Base-by-base conservation (phyloP, 2,888 invertebrate species). In the Apoderus coryli region DNA sequence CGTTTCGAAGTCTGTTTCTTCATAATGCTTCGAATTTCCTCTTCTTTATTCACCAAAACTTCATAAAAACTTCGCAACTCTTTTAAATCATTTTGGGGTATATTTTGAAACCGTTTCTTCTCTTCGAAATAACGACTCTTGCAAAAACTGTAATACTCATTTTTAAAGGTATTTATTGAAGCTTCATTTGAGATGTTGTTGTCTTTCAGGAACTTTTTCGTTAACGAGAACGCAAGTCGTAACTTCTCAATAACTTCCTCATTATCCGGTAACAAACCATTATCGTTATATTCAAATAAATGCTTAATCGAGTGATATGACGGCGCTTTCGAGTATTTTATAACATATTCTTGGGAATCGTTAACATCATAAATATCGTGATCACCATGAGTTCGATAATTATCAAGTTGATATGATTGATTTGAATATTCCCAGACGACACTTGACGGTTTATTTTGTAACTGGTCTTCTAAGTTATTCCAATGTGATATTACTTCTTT, bases 41-140 rank as follows among this genome's bases (percentile, higher is more conserved):
- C n/a, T 19, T 19, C 19, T 6, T n/a, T 6, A 19, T 19, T 6
- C 19, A 19, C n/a, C 19, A 19, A n/a, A 7, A 19, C n/a, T n/a
- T 19, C 40, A 10, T 29, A 34, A 10, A 41, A 33, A 24, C 39
- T 40, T 13, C 34, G 37, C 9, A 44, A 32, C 22, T 46, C 45
- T 14, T 39, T 41, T 6, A 39, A 32, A 6, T 38, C 42, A 12
- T 39, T 31, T 12, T 45, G 38, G 11, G 46, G 45, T 43, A 45
- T 43, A 16, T 45, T 45, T 29, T 46, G 45, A 35, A 45, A 44
- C 27, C 41, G 42, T 15, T 42, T 41, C 3, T 35, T 34, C 32
- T 45, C 46, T 19, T 35, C 29, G 25, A 39, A 40, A 22, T 44
- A 44, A 16, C 37, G 44, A 14, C 41, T 25, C n/a, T 32, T 31